Evolutionary conservation across 2,113 vertebrate genomes (phyloP).

Genomic region (Notothenia rossii): DNA sequence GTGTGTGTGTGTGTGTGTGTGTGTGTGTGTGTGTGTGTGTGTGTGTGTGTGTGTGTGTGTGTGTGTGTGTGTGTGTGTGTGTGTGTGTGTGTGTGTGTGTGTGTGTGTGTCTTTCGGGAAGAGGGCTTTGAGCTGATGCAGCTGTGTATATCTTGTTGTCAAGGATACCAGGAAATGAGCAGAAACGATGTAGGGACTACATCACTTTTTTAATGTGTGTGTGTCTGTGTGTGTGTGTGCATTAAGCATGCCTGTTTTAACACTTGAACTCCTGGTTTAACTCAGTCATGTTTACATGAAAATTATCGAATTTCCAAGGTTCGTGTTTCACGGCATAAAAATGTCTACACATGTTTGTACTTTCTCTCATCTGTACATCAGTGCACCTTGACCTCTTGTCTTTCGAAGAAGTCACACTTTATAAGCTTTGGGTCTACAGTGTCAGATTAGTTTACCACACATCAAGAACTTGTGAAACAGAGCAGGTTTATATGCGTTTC

Average conservation of each 20-base stretch:
- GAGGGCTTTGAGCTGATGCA: conserved; percentile 71
- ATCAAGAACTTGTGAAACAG: conserved; percentile 4
- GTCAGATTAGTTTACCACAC: conserved; percentile 48
- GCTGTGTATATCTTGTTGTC: conserved; percentile 82
- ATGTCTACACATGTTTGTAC: conserved; percentile 46
- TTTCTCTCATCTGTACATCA: conserved; percentile 25
- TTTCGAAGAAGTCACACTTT: conserved; percentile 10
- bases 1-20: conserved; percentile 37
- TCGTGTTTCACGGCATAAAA: conserved; percentile 47
- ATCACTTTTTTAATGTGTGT: conserved; percentile 30
- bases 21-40: conserved; percentile 45
- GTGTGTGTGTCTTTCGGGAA: conserved; percentile 45
- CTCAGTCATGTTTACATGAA: conserved; percentile 43
- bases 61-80: conserved; percentile 21
- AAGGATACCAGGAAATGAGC: conserved; percentile 80
- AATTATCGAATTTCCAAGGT: conserved; percentile 43
- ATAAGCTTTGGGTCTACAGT: conserved; percentile 29
- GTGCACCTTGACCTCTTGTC: background rate
- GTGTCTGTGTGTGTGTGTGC: background rate
- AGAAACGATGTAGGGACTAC: conserved; percentile 47
- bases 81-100: conserved; percentile 31
- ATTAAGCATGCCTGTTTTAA: conserved; percentile 14
- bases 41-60: conserved; percentile 37
- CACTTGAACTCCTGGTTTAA: conserved; percentile 51
- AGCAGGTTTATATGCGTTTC: background rate